phyloP scores from a whole-genome alignment of 2,888 invertebrate genomes.

The Cephonodes hylas region DNA sequence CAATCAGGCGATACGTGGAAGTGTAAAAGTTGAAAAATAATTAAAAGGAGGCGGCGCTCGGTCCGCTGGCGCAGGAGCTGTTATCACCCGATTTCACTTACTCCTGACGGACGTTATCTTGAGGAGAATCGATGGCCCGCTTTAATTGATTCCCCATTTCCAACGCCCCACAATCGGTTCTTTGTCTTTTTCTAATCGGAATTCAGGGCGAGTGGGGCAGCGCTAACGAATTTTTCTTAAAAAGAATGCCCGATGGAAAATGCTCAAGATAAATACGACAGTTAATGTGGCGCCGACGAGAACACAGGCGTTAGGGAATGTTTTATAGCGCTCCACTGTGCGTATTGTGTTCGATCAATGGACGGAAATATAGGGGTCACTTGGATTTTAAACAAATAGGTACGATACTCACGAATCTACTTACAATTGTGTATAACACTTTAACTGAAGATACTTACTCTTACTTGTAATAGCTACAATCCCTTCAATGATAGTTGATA shows the following conservation, averaged over 20 bases:
- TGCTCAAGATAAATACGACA: conserved; percentile 49
- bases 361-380: background rate
- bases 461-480: too few relatives aligned
- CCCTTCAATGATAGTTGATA: too few relatives aligned
- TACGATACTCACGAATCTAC: background rate
- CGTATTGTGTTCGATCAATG: background rate
- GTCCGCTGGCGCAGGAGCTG: conserved; percentile 35
- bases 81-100: conserved; percentile 54
- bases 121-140: conserved; percentile 67
- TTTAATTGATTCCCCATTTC: conserved; percentile 76
- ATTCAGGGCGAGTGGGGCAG: conserved; percentile 46
- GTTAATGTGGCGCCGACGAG: conserved; percentile 50
- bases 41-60: conserved; percentile 41
- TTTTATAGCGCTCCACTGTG: background rate
- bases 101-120: conserved; percentile 64
- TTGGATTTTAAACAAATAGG: background rate
- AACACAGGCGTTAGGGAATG: conserved; percentile 40
- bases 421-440: too few relatives aligned
- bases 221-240: conserved; percentile 61
- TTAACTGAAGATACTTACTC: too few relatives aligned
- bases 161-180: conserved; percentile 59
- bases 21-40: conserved; percentile 31
- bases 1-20: background rate
- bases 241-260: conserved; percentile 49
- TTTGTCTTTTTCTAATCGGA: conserved; percentile 74